A percentile compares a stretch with the other conserved stretches of the same genome.
Conservation (phyloP, 2,113 vertebrate species). For the Tursiops truncatus region DNA sequence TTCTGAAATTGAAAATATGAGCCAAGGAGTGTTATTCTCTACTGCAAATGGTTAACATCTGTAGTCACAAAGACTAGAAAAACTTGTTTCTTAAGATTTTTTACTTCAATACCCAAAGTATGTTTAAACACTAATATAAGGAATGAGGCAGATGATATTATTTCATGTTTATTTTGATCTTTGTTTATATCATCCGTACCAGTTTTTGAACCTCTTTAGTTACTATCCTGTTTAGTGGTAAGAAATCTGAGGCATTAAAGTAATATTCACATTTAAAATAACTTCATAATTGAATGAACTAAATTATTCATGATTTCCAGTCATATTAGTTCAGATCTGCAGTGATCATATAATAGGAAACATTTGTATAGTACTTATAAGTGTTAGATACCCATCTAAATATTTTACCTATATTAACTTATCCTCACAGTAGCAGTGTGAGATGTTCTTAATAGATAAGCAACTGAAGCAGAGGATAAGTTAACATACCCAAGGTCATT, state of each 20-base stretch:
- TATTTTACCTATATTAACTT: neutral
- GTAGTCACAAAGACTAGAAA: slow-evolving; percentile 8
- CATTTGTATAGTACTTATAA: neutral
- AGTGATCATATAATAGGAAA: slow-evolving; percentile 27
- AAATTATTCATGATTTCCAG: slow-evolving; percentile 48
- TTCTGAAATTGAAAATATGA: slow-evolving; percentile 12
- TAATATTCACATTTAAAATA: slow-evolving; percentile 43
- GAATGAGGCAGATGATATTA: neutral
- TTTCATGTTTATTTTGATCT: slow-evolving; percentile 1
- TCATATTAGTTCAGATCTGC: neutral
- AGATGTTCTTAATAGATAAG: neutral
- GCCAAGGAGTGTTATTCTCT: neutral
- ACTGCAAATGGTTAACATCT: neutral
- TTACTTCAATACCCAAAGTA: neutral
- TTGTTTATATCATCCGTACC: neutral
- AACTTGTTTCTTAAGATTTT: neutral
- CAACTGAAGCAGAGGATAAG: slow-evolving; percentile 14
- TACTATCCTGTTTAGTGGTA: neutral
- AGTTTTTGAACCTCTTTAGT: slow-evolving; percentile 28
- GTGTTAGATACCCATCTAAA: neutral
- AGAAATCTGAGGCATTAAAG: neutral
- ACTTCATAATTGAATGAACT: slow-evolving; percentile 39
- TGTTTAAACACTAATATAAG: neutral
- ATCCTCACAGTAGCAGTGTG: neutral
- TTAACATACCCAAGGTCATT: neutral